These are phyloP conservation scores for Abramis brama DNA, from an alignment of 2,113 vertebrate genomes.

Conservation along the genomic window DNA sequence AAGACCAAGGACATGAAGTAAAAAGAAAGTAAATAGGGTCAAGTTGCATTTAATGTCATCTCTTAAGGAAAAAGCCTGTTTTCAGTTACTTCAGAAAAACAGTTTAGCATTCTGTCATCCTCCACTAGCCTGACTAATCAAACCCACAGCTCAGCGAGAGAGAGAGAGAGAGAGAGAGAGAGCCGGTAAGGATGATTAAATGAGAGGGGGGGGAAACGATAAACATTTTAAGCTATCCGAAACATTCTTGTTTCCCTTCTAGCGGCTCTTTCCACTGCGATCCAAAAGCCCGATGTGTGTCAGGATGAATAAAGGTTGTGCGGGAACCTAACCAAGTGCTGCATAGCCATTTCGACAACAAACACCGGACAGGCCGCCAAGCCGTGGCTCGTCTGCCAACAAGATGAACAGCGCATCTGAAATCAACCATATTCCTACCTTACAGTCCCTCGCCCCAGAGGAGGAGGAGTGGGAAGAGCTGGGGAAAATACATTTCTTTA, in stretches of 20 bases:
- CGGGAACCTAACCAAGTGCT: conserved; percentile 14
- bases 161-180: not conserved
- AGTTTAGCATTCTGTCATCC: conserved; percentile 12
- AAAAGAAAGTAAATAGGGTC: no score
- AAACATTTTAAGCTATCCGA: conserved; percentile 39
- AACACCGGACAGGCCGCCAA: conserved; percentile 24
- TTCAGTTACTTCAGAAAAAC: not conserved
- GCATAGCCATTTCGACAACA: conserved; percentile 41
- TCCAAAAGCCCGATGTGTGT: conserved; percentile 32
- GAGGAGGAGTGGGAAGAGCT: not conserved
- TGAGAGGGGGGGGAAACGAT: not conserved
- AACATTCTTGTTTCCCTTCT: conserved; percentile 18
- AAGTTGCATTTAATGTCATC: not conserved
- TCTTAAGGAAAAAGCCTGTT: not conserved
- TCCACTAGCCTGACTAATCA: conserved; percentile 34
- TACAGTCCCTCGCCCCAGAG: conserved; percentile 30
- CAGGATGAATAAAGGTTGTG: conserved; percentile 53
- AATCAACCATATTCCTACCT: conserved; percentile 48
- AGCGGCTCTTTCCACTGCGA: not conserved
- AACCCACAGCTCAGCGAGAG: not conserved
- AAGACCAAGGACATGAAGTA: conserved; percentile 6
- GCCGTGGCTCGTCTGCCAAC: conserved; percentile 16
- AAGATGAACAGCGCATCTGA: conserved; percentile 51
- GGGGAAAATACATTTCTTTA: not conserved
- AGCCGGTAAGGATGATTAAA: conserved; percentile 13